Evolutionary conservation across 1,140 invertebrate genomes (phyloP).

Genomic region (Ceratosolen solmsi): DNA sequence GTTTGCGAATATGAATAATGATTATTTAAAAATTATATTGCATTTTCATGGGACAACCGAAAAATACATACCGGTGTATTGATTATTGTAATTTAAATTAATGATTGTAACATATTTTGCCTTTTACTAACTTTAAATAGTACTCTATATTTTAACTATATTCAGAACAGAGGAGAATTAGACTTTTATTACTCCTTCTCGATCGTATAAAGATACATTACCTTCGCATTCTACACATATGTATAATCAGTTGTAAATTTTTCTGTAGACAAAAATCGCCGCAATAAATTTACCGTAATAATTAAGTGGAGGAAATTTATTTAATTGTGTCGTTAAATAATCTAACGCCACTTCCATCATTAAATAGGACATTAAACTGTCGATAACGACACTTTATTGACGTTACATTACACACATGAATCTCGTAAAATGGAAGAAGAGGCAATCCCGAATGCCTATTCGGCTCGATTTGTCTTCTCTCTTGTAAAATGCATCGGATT

Average conservation of each 20-base stretch:
- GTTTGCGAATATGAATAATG: no score
- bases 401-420: conserved; percentile 6
- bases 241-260: conserved; percentile 25
- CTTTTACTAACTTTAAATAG: not conserved
- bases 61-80: not conserved
- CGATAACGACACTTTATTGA: conserved; percentile 24
- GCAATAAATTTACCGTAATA: conserved; percentile 16
- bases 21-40: not conserved
- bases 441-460: not conserved
- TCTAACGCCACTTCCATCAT: not conserved
- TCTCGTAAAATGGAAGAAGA: conserved; percentile 32
- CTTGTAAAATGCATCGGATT: not conserved
- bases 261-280: conserved; percentile 16
- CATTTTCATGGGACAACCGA: not conserved
- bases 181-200: conserved; percentile 2
- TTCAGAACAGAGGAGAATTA: not conserved
- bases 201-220: conserved; percentile 19
- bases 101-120: not conserved
- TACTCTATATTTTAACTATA: not conserved
- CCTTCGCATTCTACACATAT: not conserved
- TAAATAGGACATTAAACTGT: conserved; percentile 37
- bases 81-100: not conserved
- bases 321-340: conserved; percentile 9
- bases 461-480: conserved; percentile 7
- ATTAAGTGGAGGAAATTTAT: conserved; percentile 34